phyloP scores from a whole-genome alignment of 2,888 invertebrate genomes.

The Anthoptus insignis region DNA sequence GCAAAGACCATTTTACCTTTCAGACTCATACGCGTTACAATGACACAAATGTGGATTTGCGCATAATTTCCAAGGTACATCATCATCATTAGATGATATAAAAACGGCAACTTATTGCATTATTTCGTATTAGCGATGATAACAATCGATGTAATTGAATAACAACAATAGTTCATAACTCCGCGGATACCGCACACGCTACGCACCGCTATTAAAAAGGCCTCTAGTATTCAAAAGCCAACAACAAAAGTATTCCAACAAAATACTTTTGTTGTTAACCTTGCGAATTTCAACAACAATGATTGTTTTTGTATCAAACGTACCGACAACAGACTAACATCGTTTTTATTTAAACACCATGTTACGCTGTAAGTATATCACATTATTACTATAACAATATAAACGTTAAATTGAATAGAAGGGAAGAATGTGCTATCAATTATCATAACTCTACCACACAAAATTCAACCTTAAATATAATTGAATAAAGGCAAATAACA shows the following conservation, averaged over 20 bases:
- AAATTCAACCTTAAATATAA: too few relatives aligned
- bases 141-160: constrained; percentile 31
- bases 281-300: constrained; percentile 17
- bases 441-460: too few relatives aligned
- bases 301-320: constrained; percentile 13
- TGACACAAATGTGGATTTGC: not conserved
- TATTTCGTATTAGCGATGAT: constrained; percentile 9
- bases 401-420: constrained; percentile 27
- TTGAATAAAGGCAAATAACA: too few relatives aligned
- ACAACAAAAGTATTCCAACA: constrained; percentile 23
- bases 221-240: constrained; percentile 31
- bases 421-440: constrained; percentile 22
- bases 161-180: constrained; percentile 30
- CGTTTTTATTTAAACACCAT: constrained; percentile 7
- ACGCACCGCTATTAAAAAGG: constrained; percentile 36
- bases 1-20: too few relatives aligned
- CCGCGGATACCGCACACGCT: constrained; percentile 21
- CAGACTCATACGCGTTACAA: not conserved
- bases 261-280: constrained; percentile 4
- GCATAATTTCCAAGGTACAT: not conserved
- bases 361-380: constrained; percentile 26
- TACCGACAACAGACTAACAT: constrained; percentile 16
- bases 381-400: constrained; percentile 28
- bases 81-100: not conserved
- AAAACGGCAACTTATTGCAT: constrained; percentile 11